These are phyloP conservation scores for Pangasius mekongensis DNA, from an alignment of 2,797 vertebrate species.

Conservation along the genomic window DNA sequence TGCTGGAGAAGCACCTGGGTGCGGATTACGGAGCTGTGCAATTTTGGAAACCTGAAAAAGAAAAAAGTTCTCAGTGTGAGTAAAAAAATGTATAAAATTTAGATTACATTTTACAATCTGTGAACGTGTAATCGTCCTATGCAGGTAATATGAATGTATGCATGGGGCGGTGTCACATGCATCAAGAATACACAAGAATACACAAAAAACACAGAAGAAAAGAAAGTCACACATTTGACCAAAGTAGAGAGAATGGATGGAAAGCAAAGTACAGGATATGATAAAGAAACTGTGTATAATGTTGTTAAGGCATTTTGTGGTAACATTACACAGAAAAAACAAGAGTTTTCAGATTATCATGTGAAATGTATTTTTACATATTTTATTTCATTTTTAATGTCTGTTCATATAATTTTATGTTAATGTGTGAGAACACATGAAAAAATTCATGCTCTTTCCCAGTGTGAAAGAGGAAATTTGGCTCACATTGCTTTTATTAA, in stretches of 20 bases:
- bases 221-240: not conserved
- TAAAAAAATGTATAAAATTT: not conserved
- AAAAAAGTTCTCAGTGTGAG: not conserved
- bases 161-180: not conserved
- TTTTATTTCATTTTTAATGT: not conserved
- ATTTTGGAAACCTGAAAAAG: slow-evolving; percentile 85
- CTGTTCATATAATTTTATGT: not conserved
- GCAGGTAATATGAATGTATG: not conserved
- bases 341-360: not conserved
- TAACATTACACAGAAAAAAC: not conserved
- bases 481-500: not conserved
- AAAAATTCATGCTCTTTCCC: not conserved
- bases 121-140: not conserved
- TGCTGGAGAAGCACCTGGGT: slow-evolving; percentile 94
- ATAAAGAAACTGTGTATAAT: not conserved
- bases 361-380: not conserved
- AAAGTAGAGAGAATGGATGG: not conserved
- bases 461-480: not conserved
- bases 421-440: not conserved
- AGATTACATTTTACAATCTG: not conserved
- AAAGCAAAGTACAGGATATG: not conserved
- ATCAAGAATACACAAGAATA: not conserved
- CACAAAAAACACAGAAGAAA: not conserved
- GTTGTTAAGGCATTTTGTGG: not conserved
- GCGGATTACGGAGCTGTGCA: slow-evolving; percentile 95